Evolutionary conservation across 2,113 vertebrate species (phyloP).

Genomic region (Heptranchias perlo): DNA sequence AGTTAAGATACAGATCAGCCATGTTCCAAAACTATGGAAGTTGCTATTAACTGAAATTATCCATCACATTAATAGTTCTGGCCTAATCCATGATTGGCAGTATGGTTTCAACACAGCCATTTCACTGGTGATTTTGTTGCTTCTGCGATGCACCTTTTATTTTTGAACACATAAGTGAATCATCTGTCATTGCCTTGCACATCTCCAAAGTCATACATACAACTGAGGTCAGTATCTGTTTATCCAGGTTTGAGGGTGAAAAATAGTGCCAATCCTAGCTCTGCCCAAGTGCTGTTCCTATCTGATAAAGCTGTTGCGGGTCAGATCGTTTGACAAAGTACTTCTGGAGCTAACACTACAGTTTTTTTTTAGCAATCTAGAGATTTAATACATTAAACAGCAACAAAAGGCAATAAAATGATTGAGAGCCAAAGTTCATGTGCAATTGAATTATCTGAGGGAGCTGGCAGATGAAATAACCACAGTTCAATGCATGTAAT

Average conservation of each 20-base stretch:
- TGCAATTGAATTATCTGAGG: not conserved
- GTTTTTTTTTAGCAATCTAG: not conserved
- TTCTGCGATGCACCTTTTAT: not conserved
- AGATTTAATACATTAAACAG: not conserved
- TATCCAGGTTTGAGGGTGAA: not conserved
- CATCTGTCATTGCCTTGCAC: not conserved
- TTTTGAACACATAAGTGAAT: not conserved
- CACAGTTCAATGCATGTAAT: not conserved
- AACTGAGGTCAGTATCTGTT: not conserved
- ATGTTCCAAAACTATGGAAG: too few species aligned
- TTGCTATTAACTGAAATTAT: too few species aligned
- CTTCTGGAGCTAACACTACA: not conserved
- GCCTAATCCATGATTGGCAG: not conserved
- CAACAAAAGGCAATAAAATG: not conserved
- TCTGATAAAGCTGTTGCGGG: not conserved
- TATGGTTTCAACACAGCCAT: not conserved
- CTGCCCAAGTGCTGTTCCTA: not conserved
- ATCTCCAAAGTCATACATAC: not conserved
- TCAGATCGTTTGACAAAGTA: not conserved
- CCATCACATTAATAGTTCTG: not conserved
- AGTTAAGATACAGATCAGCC: too few species aligned
- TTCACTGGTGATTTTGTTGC: not conserved
- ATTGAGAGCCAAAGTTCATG: not conserved
- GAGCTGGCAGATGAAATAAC: not conserved
- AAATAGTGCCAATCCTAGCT: not conserved